Percentiles rank a stretch among this genome's conserved stretches.
These are phyloP conservation scores for Zeuzera pyrina DNA, from an alignment of 2,888 invertebrate species.

Conservation along the genomic window DNA sequence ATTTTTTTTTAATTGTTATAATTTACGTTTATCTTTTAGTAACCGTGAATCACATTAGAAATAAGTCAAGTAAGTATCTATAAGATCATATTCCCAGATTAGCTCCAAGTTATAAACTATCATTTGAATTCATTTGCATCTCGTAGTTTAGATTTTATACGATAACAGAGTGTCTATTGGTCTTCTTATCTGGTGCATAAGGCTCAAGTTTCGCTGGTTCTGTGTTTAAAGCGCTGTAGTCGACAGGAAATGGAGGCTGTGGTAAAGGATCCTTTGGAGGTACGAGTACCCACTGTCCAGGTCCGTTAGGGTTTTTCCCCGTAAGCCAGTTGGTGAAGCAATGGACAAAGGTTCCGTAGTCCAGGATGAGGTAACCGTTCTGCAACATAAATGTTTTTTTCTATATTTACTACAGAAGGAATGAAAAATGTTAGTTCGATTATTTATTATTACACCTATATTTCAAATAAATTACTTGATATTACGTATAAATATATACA, in stretches of 20 bases:
- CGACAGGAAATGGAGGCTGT: constrained; percentile 78
- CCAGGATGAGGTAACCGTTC: constrained; percentile 79
- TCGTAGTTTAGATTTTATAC: too few species aligned
- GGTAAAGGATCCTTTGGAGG: constrained; percentile 69
- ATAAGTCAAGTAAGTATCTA: constrained; percentile 1
- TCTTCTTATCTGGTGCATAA: constrained; percentile 78
- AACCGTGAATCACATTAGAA: not conserved
- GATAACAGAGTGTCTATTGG: constrained; percentile 79
- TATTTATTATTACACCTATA: not conserved
- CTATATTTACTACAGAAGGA: not conserved
- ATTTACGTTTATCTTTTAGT: not conserved
- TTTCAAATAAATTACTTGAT: too few species aligned
- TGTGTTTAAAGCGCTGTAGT: constrained; percentile 82
- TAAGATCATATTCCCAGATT: constrained; percentile 1
- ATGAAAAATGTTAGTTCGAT: not conserved
- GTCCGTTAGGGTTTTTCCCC: constrained; percentile 82
- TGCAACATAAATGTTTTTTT: constrained; percentile 36
- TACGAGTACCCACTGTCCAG: constrained; percentile 82
- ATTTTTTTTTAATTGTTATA: constrained; percentile 4
- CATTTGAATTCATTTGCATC: not conserved
- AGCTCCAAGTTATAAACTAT: constrained; percentile 3
- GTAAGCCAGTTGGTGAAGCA: constrained; percentile 83
- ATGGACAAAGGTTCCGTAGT: constrained; percentile 79
- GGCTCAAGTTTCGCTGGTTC: constrained; percentile 80
- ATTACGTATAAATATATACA: too few species aligned